These are phyloP conservation scores for Pseudomyrmex dendroicus DNA, from an alignment of 1,140 invertebrate species.

Conservation along the genomic window DNA sequence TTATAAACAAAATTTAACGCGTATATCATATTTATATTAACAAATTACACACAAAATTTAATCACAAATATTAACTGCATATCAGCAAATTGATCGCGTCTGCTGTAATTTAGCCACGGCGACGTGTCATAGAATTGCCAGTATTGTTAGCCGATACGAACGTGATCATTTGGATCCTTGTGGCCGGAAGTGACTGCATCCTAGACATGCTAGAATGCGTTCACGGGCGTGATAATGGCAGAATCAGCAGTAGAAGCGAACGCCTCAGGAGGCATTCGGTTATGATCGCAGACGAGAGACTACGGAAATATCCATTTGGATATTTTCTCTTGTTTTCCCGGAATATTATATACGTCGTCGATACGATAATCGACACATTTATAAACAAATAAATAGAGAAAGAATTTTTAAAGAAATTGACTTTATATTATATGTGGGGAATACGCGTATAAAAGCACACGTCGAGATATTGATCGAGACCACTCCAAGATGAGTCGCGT, in stretches of 20 bases:
- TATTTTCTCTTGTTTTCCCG: not conserved
- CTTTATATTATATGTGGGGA: too few species aligned
- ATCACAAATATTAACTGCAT: not conserved
- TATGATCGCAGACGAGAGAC: not conserved
- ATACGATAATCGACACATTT: too few species aligned
- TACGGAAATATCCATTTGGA: not conserved
- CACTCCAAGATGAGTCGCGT: not conserved
- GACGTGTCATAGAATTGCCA: not conserved
- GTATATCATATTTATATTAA: too few species aligned
- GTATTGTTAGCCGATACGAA: not conserved
- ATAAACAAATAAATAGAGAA: too few species aligned
- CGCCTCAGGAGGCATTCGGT: not conserved
- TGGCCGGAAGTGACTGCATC: not conserved
- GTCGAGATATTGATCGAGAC: not conserved
- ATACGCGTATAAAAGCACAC: not conserved
- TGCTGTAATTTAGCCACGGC: not conserved
- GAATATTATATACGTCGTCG: not conserved
- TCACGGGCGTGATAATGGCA: slow-evolving; percentile 64
- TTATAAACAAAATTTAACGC: too few species aligned
- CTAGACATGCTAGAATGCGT: slow-evolving; percentile 10
- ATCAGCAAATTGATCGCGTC: not conserved
- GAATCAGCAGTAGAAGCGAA: not conserved
- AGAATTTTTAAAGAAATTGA: not conserved
- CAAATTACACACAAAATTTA: too few species aligned
- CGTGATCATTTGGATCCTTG: not conserved